A percentile compares a stretch with the other conserved stretches of the same genome.
Evolutionary conservation across 1,140 invertebrate genomes (phyloP).

Genomic region (Drosophila busckii): DNA sequence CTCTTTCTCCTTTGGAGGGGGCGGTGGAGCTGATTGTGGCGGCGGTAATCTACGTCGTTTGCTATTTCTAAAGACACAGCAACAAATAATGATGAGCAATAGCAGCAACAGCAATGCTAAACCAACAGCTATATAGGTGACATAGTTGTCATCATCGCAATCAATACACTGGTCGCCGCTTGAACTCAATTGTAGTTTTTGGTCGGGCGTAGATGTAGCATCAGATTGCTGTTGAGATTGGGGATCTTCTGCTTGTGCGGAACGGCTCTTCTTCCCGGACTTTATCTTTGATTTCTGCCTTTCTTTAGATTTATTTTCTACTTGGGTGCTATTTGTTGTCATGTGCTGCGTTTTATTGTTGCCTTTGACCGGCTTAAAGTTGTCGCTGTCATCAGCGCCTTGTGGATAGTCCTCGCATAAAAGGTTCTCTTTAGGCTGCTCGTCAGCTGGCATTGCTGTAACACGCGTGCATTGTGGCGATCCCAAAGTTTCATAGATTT

Average conservation of each 20-base stretch:
- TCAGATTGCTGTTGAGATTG: too few relatives aligned
- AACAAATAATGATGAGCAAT: constrained; percentile 43
- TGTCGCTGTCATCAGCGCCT: too few relatives aligned
- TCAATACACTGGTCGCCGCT: constrained; percentile 41
- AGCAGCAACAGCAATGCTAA: constrained; percentile 32
- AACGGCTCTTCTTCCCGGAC: too few relatives aligned
- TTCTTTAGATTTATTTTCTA: too few relatives aligned
- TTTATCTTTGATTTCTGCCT: too few relatives aligned
- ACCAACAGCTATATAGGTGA: constrained; percentile 31
- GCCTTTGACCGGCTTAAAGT: too few relatives aligned
- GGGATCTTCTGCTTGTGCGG: too few relatives aligned
- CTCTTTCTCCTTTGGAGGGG: neutral
- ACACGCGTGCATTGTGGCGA: neutral
- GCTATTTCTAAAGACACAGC: constrained; percentile 24
- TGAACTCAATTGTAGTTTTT: neutral
- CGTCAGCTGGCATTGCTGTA: neutral
- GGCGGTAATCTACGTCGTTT: neutral
- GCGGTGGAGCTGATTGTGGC: neutral
- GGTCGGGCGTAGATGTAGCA: too few relatives aligned
- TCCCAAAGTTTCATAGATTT: constrained; percentile 46
- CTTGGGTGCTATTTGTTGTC: too few relatives aligned
- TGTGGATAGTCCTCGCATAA: too few relatives aligned
- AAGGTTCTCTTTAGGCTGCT: neutral
- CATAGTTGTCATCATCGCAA: constrained; percentile 27
- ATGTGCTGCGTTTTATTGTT: too few relatives aligned